A percentile compares a stretch with the other conserved stretches of the same genome.
phyloP scores from a whole-genome alignment of 2,888 invertebrate genomes.

The Tubulanus polymorphus region DNA sequence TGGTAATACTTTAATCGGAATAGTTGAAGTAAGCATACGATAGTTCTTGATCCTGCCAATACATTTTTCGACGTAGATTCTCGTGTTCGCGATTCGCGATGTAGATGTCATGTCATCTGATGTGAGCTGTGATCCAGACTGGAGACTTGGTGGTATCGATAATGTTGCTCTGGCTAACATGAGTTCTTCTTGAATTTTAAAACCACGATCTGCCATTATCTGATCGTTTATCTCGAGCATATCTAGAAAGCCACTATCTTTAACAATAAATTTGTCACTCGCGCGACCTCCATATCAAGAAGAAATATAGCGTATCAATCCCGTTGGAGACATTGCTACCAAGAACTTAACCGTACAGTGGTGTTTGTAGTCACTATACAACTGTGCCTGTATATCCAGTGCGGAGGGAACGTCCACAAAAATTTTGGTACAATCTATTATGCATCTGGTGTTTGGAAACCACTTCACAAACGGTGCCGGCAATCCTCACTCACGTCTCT shows the following conservation, averaged over 20 bases:
- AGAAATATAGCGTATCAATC: constrained; percentile 17
- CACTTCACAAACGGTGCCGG: neutral
- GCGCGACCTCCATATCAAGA: constrained; percentile 19
- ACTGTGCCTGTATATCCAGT: constrained; percentile 10
- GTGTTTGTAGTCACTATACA: constrained; percentile 20
- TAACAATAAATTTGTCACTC: constrained; percentile 17
- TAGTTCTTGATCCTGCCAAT: neutral
- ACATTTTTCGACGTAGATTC: neutral
- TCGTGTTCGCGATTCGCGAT: neutral
- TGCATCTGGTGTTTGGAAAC: neutral
- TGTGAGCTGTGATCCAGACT: constrained; percentile 7
- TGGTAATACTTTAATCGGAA: neutral
- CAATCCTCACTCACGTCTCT: neutral
- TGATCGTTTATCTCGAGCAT: constrained; percentile 17
- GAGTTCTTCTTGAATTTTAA: constrained; percentile 17
- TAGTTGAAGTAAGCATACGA: neutral
- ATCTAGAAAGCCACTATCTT: constrained; percentile 14
- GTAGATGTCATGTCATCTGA: constrained; percentile 5
- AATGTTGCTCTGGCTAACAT: constrained; percentile 7
- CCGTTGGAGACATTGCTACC: constrained; percentile 19
- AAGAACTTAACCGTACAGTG: constrained; percentile 21
- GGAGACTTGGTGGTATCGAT: constrained; percentile 11
- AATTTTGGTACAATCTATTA: neutral
- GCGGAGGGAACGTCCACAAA: neutral
- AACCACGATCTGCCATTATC: constrained; percentile 20